phyloP scores from a whole-genome alignment of 2,113 vertebrate genomes.

The Brevimyrus niger region DNA sequence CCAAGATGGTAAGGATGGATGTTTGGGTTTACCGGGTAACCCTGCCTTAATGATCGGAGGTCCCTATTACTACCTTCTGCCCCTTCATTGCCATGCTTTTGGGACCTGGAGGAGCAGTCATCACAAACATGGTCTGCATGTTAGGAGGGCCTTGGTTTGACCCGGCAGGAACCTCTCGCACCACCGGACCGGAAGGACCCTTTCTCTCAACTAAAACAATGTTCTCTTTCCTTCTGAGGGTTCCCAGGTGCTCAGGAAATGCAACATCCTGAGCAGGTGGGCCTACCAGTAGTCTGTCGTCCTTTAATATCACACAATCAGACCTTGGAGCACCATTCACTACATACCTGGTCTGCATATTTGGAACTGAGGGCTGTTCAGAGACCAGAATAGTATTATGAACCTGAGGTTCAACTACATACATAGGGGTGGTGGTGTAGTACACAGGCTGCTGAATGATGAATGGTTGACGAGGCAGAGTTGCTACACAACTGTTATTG shows the following conservation, averaged over 20 bases:
- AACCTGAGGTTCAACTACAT: constrained; percentile 20
- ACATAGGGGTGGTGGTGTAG: constrained; percentile 15
- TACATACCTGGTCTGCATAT: constrained; percentile 41
- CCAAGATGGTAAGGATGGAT: not conserved
- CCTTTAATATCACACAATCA: not conserved
- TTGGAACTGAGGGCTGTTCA: constrained; percentile 33
- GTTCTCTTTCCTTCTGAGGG: not conserved
- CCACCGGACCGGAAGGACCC: not conserved
- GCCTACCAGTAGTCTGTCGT: not conserved
- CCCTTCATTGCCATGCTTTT: not conserved
- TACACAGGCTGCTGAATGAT: constrained; percentile 45
- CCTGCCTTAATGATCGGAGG: not conserved
- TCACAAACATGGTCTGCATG: not conserved
- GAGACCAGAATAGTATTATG: constrained; percentile 37
- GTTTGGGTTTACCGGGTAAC: not conserved
- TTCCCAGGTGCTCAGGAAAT: not conserved
- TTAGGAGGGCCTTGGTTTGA: constrained; percentile 3
- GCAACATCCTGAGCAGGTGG: not conserved
- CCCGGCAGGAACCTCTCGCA: not conserved
- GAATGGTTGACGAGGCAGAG: not conserved
- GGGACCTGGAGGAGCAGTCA: not conserved
- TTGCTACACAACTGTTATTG: not conserved
- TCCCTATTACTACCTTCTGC: not conserved
- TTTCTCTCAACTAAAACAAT: constrained; percentile 13
- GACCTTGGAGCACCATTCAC: constrained; percentile 7